These are phyloP conservation scores for Apocheima hispidaria DNA, from an alignment of 2,888 invertebrate species.

Conservation along the genomic window DNA sequence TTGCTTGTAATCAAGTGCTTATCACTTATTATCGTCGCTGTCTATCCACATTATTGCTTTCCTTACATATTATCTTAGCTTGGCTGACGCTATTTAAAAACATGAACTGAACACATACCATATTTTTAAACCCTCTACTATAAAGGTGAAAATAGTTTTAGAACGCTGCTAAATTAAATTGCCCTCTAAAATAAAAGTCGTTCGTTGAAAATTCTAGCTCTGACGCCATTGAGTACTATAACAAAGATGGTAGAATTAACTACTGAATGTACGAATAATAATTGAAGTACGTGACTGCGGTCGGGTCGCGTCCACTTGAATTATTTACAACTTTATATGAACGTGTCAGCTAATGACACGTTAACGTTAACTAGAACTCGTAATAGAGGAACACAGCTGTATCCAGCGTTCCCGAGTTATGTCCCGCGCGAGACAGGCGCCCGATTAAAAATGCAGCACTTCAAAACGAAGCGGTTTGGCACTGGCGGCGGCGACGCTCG, in stretches of 20 bases:
- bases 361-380: slow-evolving; percentile 83
- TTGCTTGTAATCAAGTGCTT: no score
- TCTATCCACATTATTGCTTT: no score
- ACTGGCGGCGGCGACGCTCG: slow-evolving; percentile 71
- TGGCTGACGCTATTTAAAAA: neutral
- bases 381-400: slow-evolving; percentile 82
- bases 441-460: slow-evolving; percentile 83
- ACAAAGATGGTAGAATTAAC: slow-evolving; percentile 36
- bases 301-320: slow-evolving; percentile 73
- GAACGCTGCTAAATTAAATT: slow-evolving; percentile 9
- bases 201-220: slow-evolving; percentile 24
- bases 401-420: slow-evolving; percentile 81
- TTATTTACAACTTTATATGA: slow-evolving; percentile 79
- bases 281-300: slow-evolving; percentile 48
- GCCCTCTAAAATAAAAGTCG: slow-evolving; percentile 13
- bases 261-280: slow-evolving; percentile 37
- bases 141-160: slow-evolving; percentile 8
- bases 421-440: slow-evolving; percentile 83
- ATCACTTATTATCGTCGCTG: no score
- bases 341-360: slow-evolving; percentile 82
- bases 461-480: slow-evolving; percentile 80
- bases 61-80: no score
- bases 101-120: neutral
- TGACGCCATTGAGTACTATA: slow-evolving; percentile 25
- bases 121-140: neutral